Evolutionary conservation across 2,797 vertebrate species (phyloP).

Genomic region (Threskiornis aethiopicus): DNA sequence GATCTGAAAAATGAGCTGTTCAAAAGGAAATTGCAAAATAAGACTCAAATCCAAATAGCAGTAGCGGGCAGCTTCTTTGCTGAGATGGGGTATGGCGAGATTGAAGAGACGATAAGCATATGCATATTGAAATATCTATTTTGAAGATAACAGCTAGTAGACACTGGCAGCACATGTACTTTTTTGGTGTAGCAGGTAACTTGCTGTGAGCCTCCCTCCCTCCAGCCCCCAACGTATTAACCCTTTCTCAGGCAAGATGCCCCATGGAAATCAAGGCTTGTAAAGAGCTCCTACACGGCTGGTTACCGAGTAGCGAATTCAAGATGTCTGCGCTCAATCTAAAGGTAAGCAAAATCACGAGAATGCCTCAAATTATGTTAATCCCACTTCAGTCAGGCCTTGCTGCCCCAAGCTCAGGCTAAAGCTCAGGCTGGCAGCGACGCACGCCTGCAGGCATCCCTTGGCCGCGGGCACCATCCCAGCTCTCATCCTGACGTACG

Average conservation of each 20-base stretch:
- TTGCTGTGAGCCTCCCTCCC: not conserved
- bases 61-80: not conserved
- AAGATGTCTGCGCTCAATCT: fast-evolving
- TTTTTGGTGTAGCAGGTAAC: not conserved
- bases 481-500: fast-evolving
- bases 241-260: not conserved
- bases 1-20: constrained; percentile 35
- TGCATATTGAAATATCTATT: not conserved
- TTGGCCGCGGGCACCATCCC: fast-evolving
- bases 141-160: not conserved
- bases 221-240: not conserved
- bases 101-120: not conserved
- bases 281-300: fast-evolving
- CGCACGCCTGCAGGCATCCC: fast-evolving
- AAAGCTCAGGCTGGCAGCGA: not conserved
- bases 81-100: not conserved
- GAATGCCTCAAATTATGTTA: not conserved
- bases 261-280: not conserved
- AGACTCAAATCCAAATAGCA: not conserved
- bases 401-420: no score
- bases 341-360: not conserved
- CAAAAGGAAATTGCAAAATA: constrained; percentile 55
- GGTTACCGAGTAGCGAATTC: fast-evolving
- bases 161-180: not conserved
- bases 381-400: not conserved